Base-by-base conservation (phyloP, 2,113 vertebrate species). In the Menidia beryllina region DNA sequence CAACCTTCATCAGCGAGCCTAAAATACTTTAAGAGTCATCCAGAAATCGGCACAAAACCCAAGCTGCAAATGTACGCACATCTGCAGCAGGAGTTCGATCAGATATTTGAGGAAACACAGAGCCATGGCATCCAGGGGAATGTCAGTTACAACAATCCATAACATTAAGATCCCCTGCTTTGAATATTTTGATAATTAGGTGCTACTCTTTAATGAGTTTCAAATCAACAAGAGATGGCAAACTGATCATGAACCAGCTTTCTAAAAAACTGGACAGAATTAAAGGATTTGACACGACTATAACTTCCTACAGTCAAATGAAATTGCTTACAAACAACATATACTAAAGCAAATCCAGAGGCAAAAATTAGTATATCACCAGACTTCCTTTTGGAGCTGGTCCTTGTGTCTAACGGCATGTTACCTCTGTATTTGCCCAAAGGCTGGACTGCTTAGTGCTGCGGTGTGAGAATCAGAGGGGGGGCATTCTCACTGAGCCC, bases 341-440 rank as follows among this genome's bases (percentile, higher is more conserved):
- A 34, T 5, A 8, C 10, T 8, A 34, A 34, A 34, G 7, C 30
- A 8, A 34, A 34, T 34, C 30, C 10, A 34, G 30, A 6, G 2
- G 30, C 30, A 34, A 34, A 34, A 34, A 34, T 5, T 8, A 34
- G 10, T 1, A 3, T 8, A 12, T 30, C 3, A 63, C 24, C 58
- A 36, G 2, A 5, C 53, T 17, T 20, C 17, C 20, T 25, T 36
- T 43, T 49, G n/a, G 45, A 27, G 41, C 51, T 15, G 25, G 0
- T 66, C 54, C 23, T 19, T 48, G 20, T 41, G 69, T 45, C 56
- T 59, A 52, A 77, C 69, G 69, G 60, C 61, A 64, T 79, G 72
- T 86, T 72, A 77, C 56, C 56, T 66, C 50, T 50, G 68, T 79
- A 79, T 84, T 84, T 85, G 59, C 75, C 69, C 68, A 75, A 73